Base-by-base conservation (phyloP, 2,113 vertebrate species). In the Oreochromis tanganicae region DNA sequence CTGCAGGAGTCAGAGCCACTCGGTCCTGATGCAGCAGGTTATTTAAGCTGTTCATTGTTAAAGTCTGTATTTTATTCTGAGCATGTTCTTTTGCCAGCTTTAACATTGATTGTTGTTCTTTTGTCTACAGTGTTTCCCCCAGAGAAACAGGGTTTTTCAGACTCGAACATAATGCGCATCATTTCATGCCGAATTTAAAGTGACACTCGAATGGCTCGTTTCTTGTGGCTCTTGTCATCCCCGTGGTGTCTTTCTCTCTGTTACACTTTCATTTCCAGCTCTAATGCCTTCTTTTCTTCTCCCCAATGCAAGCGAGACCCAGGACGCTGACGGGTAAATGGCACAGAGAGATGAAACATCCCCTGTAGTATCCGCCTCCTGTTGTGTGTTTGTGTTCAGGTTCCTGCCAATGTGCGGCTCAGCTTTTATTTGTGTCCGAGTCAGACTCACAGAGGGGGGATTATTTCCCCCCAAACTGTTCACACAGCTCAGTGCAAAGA, bases 241-340 rank as follows among this genome's bases (percentile, higher is more conserved):
- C 12, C 8, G 27, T 36, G 34, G 7, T 12, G 5, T 61, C 50
- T 4, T 66, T 38, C 55, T 56, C 21, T 17, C 38, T 56, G 19
- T 59, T 27, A 56, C 10, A n/a, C 3, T 73, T 82, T 80, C 11
- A 48, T 73, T 50, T 84, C 83, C 38, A 81, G 11, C 85, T 78
- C 89, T 88, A 57, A 85, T 21, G 4, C 54, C 50, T 82, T 80
- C 59, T 89, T 83, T 59, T 89, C 91, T 87, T 90, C 52, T 81
- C 27, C 19, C 86, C 92, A 90, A 95, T 93, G 94, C 96, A 95
- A 99, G 97, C 90, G 97, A 97, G 95, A 97, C 95, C 79, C 96
- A 95, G 95, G 97, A 96, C 90, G 94, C 90, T 91, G 97, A 97
- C 80, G 97, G 98, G 98, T 99, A 97, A 98, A 92, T 91, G 84